Evolutionary conservation across 2,113 vertebrate genomes (phyloP).

Genomic region (Sinocyclocheilus rhinocerous): DNA sequence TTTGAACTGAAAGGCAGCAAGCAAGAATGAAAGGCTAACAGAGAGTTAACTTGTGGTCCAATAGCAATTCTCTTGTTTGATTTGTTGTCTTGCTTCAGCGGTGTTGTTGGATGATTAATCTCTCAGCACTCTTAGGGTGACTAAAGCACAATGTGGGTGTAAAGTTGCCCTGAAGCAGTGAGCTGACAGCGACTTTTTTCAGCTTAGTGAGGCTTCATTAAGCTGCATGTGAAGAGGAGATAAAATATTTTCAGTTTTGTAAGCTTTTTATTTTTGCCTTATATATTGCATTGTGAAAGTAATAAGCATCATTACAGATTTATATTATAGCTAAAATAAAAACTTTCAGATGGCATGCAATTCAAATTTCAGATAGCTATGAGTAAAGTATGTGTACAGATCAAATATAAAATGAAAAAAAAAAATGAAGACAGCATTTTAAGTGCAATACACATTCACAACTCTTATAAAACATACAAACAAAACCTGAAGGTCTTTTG

Average conservation of each 20-base stretch:
- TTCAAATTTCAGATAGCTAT: neutral
- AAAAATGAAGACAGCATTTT: neutral
- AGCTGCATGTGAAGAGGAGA: neutral
- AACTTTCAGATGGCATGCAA: neutral
- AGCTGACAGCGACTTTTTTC: neutral
- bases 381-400: neutral
- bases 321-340: neutral
- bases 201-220: neutral
- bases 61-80: neutral
- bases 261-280: neutral
- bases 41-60: neutral
- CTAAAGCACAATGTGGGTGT: conserved; percentile 31
- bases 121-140: conserved; percentile 13
- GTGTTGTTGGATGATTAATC: conserved; percentile 19
- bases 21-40: neutral
- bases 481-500: neutral
- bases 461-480: neutral
- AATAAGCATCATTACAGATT: neutral
- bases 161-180: conserved; percentile 17
- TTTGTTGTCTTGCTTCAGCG: too few species aligned
- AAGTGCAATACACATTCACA: neutral
- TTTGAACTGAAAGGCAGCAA: neutral
- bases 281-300: neutral
- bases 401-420: neutral
- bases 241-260: neutral